Conservation (phyloP, 2,888 invertebrate species). For the Clusia tigrina region DNA sequence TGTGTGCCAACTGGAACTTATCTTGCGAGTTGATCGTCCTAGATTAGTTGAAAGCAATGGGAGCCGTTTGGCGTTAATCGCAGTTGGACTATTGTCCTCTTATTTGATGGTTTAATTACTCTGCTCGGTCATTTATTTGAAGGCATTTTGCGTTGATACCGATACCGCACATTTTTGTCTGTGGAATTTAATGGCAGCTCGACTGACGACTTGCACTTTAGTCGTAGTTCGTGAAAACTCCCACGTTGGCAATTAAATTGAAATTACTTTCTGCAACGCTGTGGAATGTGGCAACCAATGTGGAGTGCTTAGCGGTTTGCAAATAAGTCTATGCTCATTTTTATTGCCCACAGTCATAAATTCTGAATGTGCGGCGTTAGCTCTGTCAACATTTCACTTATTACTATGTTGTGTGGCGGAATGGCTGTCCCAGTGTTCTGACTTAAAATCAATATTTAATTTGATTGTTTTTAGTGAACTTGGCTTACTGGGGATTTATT, state of each 20-base stretch:
- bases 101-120: neutral
- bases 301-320: neutral
- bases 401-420: neutral
- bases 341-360: neutral
- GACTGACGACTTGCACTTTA: too few species aligned
- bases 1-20: too few species aligned
- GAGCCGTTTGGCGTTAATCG: too few species aligned
- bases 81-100: neutral
- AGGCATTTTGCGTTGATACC: too few species aligned
- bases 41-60: too few species aligned
- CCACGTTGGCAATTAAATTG: neutral
- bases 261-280: neutral
- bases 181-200: too few species aligned
- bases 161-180: too few species aligned
- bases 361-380: neutral
- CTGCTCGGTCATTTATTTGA: neutral
- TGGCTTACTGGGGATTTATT: too few species aligned
- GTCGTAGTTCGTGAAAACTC: too few species aligned
- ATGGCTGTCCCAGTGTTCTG: neutral
- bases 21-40: too few species aligned
- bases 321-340: neutral
- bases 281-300: neutral
- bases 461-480: too few species aligned
- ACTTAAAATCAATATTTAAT: neutral
- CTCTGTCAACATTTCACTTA: neutral